Percentiles rank a stretch among this genome's conserved stretches.
Evolutionary conservation across 2,113 vertebrate species (phyloP).

Genomic region (Muntiacus reevesi): DNA sequence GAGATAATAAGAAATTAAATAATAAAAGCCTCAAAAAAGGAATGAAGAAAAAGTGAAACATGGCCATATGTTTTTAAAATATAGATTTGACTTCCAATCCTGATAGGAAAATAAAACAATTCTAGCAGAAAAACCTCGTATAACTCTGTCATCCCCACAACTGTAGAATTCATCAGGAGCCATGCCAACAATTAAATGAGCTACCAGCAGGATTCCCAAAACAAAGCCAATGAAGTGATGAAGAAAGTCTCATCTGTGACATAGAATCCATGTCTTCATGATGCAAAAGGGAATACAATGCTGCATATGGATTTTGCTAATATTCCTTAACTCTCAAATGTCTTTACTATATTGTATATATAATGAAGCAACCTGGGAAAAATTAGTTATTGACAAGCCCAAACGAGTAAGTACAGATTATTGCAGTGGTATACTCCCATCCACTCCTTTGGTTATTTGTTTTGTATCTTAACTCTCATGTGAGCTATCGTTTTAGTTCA

Average conservation of each 20-base stretch:
- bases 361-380: neutral
- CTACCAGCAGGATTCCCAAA: constrained; percentile 34
- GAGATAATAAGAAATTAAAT: constrained; percentile 40
- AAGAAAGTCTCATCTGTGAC: neutral
- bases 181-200: constrained; percentile 47
- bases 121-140: neutral
- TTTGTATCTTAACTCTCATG: neutral
- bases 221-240: constrained; percentile 30
- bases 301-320: neutral
- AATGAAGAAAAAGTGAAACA: neutral
- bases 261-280: neutral
- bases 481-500: neutral
- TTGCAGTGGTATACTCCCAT: neutral
- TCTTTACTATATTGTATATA: neutral
- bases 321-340: neutral
- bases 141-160: neutral
- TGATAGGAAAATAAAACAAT: neutral
- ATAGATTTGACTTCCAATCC: neutral
- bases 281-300: neutral
- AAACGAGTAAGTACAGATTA: neutral
- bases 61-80: neutral
- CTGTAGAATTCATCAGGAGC: neutral
- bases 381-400: neutral
- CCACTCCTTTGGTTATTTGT: neutral
- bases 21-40: neutral